These are phyloP conservation scores for Calosoma granatense DNA, from an alignment of 1,140 invertebrate species.

Conservation along the genomic window DNA sequence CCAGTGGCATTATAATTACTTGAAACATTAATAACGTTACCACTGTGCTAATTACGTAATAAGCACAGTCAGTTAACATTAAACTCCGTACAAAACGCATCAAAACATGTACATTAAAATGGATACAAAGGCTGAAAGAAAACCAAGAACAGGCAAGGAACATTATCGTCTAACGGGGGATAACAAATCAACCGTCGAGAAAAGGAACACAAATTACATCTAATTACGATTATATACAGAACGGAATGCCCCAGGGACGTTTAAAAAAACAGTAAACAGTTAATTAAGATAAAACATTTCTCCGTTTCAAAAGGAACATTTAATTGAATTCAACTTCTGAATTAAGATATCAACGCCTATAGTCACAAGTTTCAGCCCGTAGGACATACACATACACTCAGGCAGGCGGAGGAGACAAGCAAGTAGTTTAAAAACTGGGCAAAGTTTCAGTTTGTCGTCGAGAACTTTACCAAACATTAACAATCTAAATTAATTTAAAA, in stretches of 20 bases:
- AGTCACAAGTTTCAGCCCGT: background rate
- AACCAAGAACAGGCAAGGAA: background rate
- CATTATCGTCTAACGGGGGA: background rate
- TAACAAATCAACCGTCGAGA: background rate
- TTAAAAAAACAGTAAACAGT: slow-evolving; percentile 1
- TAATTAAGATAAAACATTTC: slow-evolving; percentile 7
- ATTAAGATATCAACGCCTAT: background rate
- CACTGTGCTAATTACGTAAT: too few relatives aligned
- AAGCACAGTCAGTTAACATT: too few relatives aligned
- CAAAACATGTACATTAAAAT: too few relatives aligned
- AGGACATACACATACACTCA: background rate
- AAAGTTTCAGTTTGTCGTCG: background rate
- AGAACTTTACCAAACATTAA: background rate
- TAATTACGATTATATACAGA: slow-evolving; percentile 4
- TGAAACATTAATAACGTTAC: too few relatives aligned
- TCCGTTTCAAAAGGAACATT: background rate
- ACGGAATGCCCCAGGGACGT: background rate
- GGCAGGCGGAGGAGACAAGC: too few relatives aligned
- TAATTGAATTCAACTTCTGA: background rate
- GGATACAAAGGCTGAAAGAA: too few relatives aligned
- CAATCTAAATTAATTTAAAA: background rate
- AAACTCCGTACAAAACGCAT: too few relatives aligned
- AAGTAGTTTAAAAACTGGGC: background rate
- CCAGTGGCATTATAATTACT: too few relatives aligned
- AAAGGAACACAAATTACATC: slow-evolving; percentile 4